Evolutionary conservation across 2,888 invertebrate species (phyloP).

Genomic region (Tetramorium bicarinatum): DNA sequence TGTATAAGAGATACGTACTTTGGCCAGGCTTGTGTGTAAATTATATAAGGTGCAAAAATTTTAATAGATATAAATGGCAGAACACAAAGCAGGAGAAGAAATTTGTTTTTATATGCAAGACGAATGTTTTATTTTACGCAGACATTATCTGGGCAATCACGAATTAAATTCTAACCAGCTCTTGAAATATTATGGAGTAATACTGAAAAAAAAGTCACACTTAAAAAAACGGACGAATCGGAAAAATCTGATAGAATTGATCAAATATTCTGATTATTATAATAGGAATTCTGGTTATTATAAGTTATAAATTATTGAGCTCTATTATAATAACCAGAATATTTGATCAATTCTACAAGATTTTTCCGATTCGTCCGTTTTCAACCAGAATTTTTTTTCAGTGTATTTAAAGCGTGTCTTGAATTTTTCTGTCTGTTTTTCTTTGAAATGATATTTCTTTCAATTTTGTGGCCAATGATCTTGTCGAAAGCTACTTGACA

Average conservation of each 20-base stretch:
- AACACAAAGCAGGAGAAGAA: not conserved
- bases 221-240: too few species aligned
- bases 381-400: too few species aligned
- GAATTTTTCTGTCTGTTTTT: not conserved
- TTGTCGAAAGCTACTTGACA: not conserved
- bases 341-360: too few species aligned
- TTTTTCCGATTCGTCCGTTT: too few species aligned
- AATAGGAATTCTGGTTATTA: too few species aligned
- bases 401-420: not conserved
- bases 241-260: too few species aligned
- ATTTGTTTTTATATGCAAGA: not conserved
- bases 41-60: not conserved
- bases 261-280: too few species aligned
- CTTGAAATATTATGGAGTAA: not conserved
- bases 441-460: not conserved
- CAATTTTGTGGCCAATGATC: not conserved
- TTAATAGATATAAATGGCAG: not conserved
- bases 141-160: not conserved
- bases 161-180: slow-evolving; percentile 12
- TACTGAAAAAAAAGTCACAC: too few species aligned
- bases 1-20: too few species aligned
- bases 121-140: not conserved
- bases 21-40: not conserved
- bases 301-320: too few species aligned
- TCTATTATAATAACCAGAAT: too few species aligned